Evolutionary conservation across 2,113 vertebrate genomes (phyloP).

Genomic region (Hepsetus odoe): DNA sequence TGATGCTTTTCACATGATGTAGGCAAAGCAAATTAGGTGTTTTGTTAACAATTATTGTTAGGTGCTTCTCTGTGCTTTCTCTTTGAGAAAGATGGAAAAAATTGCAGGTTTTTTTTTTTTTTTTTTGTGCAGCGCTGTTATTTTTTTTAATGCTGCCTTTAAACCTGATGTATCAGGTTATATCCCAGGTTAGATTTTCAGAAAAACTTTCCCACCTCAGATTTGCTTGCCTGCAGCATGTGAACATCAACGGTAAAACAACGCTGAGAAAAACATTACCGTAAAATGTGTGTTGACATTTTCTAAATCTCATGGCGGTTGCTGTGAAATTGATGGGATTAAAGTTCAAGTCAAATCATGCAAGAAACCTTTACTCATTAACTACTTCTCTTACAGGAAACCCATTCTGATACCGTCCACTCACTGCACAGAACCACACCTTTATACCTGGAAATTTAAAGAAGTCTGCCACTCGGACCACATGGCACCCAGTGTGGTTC

Average conservation of each 20-base stretch:
- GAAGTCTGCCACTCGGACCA: no score
- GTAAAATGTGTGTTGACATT: background rate
- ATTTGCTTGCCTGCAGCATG: background rate
- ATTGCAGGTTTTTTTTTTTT: no score
- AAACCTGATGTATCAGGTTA: background rate
- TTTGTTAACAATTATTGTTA: no score
- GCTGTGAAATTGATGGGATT: slow-evolving; percentile 59
- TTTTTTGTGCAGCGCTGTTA: no score
- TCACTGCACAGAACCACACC: background rate
- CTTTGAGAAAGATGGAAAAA: no score
- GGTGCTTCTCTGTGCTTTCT: no score
- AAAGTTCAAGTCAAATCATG: slow-evolving; percentile 63
- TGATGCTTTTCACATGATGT: no score
- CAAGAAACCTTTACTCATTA: slow-evolving; percentile 67
- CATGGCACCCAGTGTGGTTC: no score
- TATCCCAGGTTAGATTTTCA: background rate
- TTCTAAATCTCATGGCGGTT: slow-evolving; percentile 43
- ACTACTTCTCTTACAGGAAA: slow-evolving; percentile 40
- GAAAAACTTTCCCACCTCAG: background rate
- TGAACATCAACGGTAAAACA: background rate
- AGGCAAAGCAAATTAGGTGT: no score
- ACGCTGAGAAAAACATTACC: background rate
- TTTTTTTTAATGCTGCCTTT: no score
- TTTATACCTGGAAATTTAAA: no score
- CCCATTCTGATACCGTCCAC: slow-evolving; percentile 32